phyloP scores from a whole-genome alignment of 2,888 invertebrate genomes.

The Heliconius aoede region DNA sequence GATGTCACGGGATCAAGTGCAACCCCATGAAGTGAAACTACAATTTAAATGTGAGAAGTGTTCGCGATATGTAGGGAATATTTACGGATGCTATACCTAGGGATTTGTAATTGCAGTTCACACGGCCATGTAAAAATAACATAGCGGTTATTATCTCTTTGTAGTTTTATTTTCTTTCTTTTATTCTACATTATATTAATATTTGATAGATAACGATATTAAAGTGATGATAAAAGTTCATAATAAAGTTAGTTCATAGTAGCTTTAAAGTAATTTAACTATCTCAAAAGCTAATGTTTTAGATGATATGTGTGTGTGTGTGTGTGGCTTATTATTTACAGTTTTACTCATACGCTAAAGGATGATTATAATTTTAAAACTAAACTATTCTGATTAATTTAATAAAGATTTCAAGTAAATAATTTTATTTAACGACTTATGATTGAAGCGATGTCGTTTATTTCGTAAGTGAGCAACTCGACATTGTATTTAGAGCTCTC shows the following conservation, averaged over 20 bases:
- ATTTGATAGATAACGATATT: background rate
- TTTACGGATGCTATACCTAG: slow-evolving; percentile 52
- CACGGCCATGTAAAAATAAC: slow-evolving; percentile 52
- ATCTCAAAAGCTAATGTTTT: too few relatives aligned
- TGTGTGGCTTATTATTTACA: background rate
- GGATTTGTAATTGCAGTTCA: slow-evolving; percentile 67
- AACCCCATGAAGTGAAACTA: slow-evolving; percentile 63
- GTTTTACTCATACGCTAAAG: background rate
- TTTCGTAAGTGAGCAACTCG: slow-evolving; percentile 59
- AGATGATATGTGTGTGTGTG: background rate
- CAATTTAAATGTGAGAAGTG: slow-evolving; percentile 76
- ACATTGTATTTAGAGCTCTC: slow-evolving; percentile 51
- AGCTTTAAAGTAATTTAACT: too few relatives aligned
- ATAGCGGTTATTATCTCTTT: background rate
- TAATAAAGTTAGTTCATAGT: background rate
- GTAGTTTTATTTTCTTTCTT: background rate
- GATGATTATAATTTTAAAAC: background rate
- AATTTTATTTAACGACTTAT: background rate
- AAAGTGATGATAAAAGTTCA: background rate
- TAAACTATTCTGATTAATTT: background rate
- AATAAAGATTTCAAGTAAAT: background rate
- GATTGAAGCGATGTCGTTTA: slow-evolving; percentile 6
- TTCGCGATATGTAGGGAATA: slow-evolving; percentile 57
- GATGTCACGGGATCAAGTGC: slow-evolving; percentile 71
- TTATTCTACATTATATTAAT: background rate